Evolutionary conservation across 2,113 vertebrate genomes (phyloP).

Genomic region (Delphinus delphis): DNA sequence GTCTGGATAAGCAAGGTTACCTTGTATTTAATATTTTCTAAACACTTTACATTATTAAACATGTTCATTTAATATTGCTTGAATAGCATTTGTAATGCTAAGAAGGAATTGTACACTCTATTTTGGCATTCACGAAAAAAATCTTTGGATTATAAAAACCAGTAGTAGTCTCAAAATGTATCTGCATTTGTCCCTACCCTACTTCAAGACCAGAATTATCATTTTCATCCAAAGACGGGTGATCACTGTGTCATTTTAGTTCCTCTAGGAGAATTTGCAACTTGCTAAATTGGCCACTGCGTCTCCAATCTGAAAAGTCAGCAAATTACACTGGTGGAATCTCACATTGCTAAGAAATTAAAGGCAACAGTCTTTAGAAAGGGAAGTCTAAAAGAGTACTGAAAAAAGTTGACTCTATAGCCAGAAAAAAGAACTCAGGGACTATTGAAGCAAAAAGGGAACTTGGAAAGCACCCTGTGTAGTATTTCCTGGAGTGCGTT

Average conservation of each 20-base stretch:
- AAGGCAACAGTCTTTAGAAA: constrained; percentile 31
- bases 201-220: constrained; percentile 32
- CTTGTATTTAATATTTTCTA: constrained; percentile 31
- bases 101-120: not conserved
- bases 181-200: constrained; percentile 37
- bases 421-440: not conserved
- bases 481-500: not conserved
- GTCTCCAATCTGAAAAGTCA: constrained; percentile 45
- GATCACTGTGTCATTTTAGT: constrained; percentile 40
- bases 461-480: not conserved
- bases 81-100: not conserved
- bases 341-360: constrained; percentile 1
- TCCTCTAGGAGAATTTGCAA: constrained; percentile 14
- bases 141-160: constrained; percentile 27
- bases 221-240: constrained; percentile 24
- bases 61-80: not conserved
- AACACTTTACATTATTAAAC: not conserved
- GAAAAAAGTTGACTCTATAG: not conserved
- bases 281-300: not conserved
- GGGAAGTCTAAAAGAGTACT: not conserved
- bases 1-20: not conserved
- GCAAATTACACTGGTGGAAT: not conserved
- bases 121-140: not conserved
- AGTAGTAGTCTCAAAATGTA: constrained; percentile 25
- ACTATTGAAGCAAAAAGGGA: not conserved